These are phyloP conservation scores for Selene dorsalis DNA, from an alignment of 2,797 vertebrate species.

Conservation along the genomic window DNA sequence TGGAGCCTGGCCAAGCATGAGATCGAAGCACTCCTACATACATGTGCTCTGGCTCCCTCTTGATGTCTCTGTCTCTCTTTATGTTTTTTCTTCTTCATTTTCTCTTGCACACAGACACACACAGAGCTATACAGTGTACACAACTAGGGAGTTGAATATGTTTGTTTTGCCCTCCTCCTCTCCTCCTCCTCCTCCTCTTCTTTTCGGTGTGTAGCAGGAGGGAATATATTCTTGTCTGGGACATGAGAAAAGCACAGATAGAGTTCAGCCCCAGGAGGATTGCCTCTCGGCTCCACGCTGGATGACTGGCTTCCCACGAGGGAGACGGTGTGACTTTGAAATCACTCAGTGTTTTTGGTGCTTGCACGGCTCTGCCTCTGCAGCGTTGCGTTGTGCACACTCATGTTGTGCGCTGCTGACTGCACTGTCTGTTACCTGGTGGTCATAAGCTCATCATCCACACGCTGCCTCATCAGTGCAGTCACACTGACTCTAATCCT, in stretches of 20 bases:
- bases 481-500: slow-evolving; percentile 69
- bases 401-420: slow-evolving; percentile 40
- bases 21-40: slow-evolving; percentile 70
- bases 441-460: slow-evolving; percentile 68
- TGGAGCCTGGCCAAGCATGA: slow-evolving; percentile 72
- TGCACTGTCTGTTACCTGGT: slow-evolving; percentile 62
- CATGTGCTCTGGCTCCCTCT: slow-evolving; percentile 59
- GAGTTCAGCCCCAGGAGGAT: slow-evolving; percentile 40
- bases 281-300: slow-evolving; percentile 58
- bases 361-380: slow-evolving; percentile 34
- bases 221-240: slow-evolving; percentile 54
- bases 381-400: slow-evolving; percentile 13
- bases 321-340: slow-evolving; percentile 55
- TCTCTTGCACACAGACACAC: slow-evolving; percentile 11
- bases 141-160: slow-evolving; percentile 32
- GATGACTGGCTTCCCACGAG: slow-evolving; percentile 64
- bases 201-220: slow-evolving; percentile 21
- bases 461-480: slow-evolving; percentile 59
- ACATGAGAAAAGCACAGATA: slow-evolving; percentile 53
- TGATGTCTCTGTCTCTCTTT: slow-evolving; percentile 46
- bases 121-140: slow-evolving; percentile 7
- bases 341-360: slow-evolving; percentile 32
- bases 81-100: slow-evolving; percentile 39
- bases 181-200: slow-evolving; percentile 2
- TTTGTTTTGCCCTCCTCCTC: slow-evolving; percentile 25